These are phyloP conservation scores for Caenorhabditis brenneri DNA, from an alignment of 1,140 invertebrate genomes.

Conservation along the genomic window DNA sequence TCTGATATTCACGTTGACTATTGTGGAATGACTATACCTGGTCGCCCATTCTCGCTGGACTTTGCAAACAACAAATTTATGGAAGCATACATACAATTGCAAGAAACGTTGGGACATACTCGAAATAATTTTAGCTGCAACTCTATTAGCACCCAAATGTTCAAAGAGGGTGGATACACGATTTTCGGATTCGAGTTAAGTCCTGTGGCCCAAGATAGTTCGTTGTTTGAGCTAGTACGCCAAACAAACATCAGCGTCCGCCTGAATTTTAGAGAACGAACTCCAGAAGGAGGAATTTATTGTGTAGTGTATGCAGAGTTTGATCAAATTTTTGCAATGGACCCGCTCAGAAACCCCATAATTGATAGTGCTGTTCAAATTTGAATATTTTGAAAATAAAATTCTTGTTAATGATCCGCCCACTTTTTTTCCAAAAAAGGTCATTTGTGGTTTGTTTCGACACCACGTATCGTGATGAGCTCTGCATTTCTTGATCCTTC, in stretches of 20 bases:
- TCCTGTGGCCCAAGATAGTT: not conserved
- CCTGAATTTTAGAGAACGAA: not conserved
- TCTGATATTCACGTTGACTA: not conserved
- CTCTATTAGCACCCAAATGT: not conserved
- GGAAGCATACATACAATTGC: not conserved
- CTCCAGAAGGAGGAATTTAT: not conserved
- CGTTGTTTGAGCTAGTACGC: not conserved
- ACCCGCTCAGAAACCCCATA: not conserved
- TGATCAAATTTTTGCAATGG: not conserved
- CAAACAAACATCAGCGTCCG: too few relatives aligned
- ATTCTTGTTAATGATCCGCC: too few relatives aligned
- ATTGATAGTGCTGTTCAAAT: not conserved
- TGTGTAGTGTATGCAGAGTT: not conserved
- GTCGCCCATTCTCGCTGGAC: not conserved
- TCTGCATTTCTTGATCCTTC: too few relatives aligned
- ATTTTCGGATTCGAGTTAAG: not conserved
- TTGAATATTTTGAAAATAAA: too few relatives aligned
- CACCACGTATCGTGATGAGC: too few relatives aligned
- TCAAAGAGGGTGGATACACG: not conserved
- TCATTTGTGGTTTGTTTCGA: too few relatives aligned
- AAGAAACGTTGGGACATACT: not conserved
- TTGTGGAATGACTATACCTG: not conserved
- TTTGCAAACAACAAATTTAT: not conserved
- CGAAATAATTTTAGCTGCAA: not conserved
- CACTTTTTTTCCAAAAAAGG: too few relatives aligned